These are phyloP conservation scores for Rhabditoides inermis DNA, from an alignment of 2,888 invertebrate genomes.

Conservation along the genomic window DNA sequence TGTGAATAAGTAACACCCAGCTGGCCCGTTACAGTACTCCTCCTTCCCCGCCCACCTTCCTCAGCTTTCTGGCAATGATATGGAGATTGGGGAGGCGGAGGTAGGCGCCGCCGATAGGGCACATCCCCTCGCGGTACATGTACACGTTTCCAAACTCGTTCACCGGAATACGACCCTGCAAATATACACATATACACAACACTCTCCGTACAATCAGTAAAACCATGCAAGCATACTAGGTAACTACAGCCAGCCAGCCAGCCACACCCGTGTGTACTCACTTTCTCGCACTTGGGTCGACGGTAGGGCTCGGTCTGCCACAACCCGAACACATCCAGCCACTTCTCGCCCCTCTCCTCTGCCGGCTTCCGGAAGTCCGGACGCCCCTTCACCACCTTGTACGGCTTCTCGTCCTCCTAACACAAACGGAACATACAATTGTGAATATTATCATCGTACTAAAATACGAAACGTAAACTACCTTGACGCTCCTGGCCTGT, in stretches of 20 bases:
- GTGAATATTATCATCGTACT: too few relatives aligned
- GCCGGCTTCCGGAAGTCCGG: slow-evolving; percentile 17
- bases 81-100: slow-evolving; percentile 67
- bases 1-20: too few relatives aligned
- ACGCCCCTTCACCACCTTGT: slow-evolving; percentile 76
- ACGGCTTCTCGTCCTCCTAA: slow-evolving; percentile 71
- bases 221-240: too few relatives aligned
- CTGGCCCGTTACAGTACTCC: too few relatives aligned
- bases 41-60: too few relatives aligned
- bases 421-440: neutral
- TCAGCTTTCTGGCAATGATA: too few relatives aligned
- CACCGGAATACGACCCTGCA: slow-evolving; percentile 78
- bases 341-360: slow-evolving; percentile 15
- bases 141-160: slow-evolving; percentile 97
- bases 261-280: slow-evolving; percentile 34
- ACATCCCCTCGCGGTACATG: slow-evolving; percentile 81
- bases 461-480: neutral
- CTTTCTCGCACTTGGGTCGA: slow-evolving; percentile 74
- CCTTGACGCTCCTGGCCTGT: slow-evolving; percentile 75
- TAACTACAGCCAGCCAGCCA: too few relatives aligned
- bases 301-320: slow-evolving; percentile 91
- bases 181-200: too few relatives aligned
- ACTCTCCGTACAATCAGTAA: too few relatives aligned
- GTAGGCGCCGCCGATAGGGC: slow-evolving; percentile 35
- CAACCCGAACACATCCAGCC: slow-evolving; percentile 67